phyloP scores from a whole-genome alignment of 2,888 invertebrate genomes.

The Eremobia ochroleuca region DNA sequence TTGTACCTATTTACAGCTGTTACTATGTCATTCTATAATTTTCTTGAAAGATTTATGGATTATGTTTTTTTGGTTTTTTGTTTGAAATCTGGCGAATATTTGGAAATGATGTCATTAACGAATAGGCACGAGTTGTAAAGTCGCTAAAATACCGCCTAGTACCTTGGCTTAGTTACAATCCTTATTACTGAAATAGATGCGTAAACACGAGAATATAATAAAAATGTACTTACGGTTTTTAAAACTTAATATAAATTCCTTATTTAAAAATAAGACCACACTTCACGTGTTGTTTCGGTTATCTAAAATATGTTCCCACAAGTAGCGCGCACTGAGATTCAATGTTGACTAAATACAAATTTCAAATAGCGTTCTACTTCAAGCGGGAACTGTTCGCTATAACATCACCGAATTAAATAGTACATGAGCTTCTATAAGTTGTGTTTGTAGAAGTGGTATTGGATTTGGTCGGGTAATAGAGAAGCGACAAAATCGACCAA shows the following conservation, averaged over 20 bases:
- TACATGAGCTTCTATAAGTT: no score
- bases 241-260: conserved; percentile 46
- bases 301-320: conserved; percentile 45
- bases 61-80: no score
- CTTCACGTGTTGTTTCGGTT: conserved; percentile 47
- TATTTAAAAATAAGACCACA: conserved; percentile 48
- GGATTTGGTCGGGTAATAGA: conserved; percentile 56
- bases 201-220: neutral
- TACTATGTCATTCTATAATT: neutral
- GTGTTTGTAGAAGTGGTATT: conserved; percentile 30
- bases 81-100: conserved; percentile 21
- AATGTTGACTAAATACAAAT: conserved; percentile 67
- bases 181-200: neutral
- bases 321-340: conserved; percentile 44
- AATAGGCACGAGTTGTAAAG: neutral
- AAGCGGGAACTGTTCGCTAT: conserved; percentile 74
- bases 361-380: conserved; percentile 67
- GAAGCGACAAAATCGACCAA: conserved; percentile 78
- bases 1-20: neutral
- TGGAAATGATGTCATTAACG: conserved; percentile 32
- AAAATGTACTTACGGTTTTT: conserved; percentile 51
- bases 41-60: neutral
- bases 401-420: conserved; percentile 53
- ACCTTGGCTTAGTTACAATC: neutral
- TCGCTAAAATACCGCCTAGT: no score